Base-by-base conservation (phyloP, 2,888 invertebrate species). In the Trissonchulus sp. region DNA sequence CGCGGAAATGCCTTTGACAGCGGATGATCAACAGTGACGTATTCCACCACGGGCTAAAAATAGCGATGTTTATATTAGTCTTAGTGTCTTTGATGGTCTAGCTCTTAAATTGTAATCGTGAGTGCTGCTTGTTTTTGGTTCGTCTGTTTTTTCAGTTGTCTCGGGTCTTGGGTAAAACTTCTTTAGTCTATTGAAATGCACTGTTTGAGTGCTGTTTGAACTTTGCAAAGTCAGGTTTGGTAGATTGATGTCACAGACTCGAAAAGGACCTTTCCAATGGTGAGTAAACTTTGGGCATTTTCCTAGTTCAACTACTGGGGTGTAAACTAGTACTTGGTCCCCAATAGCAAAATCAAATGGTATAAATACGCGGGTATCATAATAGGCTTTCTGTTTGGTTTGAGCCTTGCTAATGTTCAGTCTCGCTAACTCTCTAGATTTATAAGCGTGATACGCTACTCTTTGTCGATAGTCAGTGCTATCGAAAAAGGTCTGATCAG, bases 1-100 rank as follows among this genome's bases (percentile, higher is more conserved):
- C n/a, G n/a, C 18, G 18, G 60, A 18, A 18, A 18, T 18, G 18
- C 18, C 18, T n/a, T 18, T 18, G 60, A 60, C 60, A 60, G n/a
- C 60, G 60, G 60, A n/a, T 60, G 60, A 18, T 60, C 60, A 60
- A n/a, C 60, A 18, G 60, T 60, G n/a, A 60, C 60, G 60, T 60
- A 60, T n/a, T 60, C 18, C 60, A 60, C 60, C 18, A n/a, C 18
- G n/a, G n/a, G n/a, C n/a, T n/a, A n/a, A n/a, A n/a, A n/a, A n/a
- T n/a, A n/a, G n/a, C n/a, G n/a, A n/a, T n/a, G n/a, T n/a, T n/a
- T n/a, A n/a, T 18, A 18, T 60, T 18, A 18, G n/a, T 60, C 18
- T 60, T 60, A n/a, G 18, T 18, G n/a, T 60, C 60, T 60, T 60
- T n/a, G n/a, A n/a, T 60, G 18, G 18, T 60, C 60, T 60, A 60